Evolutionary conservation across 2,113 vertebrate genomes (phyloP).

Genomic region (Trachemys scripta): DNA sequence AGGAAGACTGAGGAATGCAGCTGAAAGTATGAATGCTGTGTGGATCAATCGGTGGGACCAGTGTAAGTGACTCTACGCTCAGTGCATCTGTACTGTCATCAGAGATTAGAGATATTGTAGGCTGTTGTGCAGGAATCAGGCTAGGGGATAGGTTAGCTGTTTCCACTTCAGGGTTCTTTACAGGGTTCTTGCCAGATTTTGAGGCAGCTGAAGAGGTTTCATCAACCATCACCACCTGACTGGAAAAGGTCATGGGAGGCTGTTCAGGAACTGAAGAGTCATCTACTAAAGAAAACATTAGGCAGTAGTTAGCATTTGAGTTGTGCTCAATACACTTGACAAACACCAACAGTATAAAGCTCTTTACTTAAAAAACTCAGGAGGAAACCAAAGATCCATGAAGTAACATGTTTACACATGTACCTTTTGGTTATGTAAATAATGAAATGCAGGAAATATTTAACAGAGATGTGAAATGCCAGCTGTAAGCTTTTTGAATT

Average conservation of each 20-base stretch:
- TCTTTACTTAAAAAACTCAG: not conserved
- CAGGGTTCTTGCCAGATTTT: slow-evolving; percentile 66
- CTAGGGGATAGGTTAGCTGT: slow-evolving; percentile 89
- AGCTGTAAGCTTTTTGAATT: not conserved
- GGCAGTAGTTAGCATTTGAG: slow-evolving; percentile 7
- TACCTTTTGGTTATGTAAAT: not conserved
- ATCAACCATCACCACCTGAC: slow-evolving; percentile 54
- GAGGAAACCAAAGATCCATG: not conserved
- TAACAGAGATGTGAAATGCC: not conserved
- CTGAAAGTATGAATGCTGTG: slow-evolving; percentile 83
- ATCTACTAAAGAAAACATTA: slow-evolving; percentile 78
- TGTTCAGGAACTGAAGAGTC: slow-evolving; percentile 81
- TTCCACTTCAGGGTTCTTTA: slow-evolving; percentile 67
- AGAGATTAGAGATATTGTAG: slow-evolving; percentile 93
- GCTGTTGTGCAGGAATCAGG: slow-evolving; percentile 93
- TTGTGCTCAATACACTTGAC: too few relatives aligned
- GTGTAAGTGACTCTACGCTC: slow-evolving; percentile 93
- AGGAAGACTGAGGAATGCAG: slow-evolving; percentile 49
- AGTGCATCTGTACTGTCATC: slow-evolving; percentile 84
- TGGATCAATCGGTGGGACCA: slow-evolving; percentile 90
- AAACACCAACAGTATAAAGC: not conserved
- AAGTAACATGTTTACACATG: slow-evolving; percentile 5
- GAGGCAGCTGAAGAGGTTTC: slow-evolving; percentile 55
- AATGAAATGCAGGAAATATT: not conserved
- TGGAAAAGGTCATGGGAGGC: slow-evolving; percentile 73